Evolutionary conservation across 2,113 vertebrate genomes (phyloP).

Genomic region (Cepphus grylle): DNA sequence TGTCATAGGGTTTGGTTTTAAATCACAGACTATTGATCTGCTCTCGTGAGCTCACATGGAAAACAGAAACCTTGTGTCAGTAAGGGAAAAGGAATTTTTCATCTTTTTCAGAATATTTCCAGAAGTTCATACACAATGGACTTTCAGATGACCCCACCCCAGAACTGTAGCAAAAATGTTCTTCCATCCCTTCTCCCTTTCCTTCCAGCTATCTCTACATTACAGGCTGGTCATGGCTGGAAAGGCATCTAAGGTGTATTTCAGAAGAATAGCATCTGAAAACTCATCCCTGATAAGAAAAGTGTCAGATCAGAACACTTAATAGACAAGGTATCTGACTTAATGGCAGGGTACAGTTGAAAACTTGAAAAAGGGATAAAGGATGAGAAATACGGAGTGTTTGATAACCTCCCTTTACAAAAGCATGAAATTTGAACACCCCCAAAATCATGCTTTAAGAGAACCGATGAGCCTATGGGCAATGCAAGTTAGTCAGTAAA

Average conservation of each 20-base stretch:
- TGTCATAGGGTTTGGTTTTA: not conserved
- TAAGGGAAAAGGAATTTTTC: not conserved
- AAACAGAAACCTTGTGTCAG: not conserved
- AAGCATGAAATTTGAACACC: not conserved
- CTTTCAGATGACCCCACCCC: not conserved
- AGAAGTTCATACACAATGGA: not conserved
- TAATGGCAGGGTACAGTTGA: not conserved
- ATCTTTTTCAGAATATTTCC: not conserved
- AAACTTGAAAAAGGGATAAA: not conserved
- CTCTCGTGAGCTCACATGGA: not conserved
- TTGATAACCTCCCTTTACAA: not conserved
- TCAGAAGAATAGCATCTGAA: not conserved
- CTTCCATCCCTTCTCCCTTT: not conserved
- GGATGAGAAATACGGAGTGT: not conserved
- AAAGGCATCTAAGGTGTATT: not conserved
- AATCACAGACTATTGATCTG: constrained; percentile 7
- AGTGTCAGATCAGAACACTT: not conserved
- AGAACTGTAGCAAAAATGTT: not conserved
- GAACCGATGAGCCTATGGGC: not conserved
- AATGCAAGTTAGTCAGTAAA: not conserved
- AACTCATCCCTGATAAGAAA: not conserved
- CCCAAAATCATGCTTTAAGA: not conserved
- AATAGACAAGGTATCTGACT: not conserved
- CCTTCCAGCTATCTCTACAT: not conserved
- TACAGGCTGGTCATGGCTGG: not conserved